Base-by-base conservation (phyloP, 2,888 invertebrate species). In the Drosophila monieri region DNA sequence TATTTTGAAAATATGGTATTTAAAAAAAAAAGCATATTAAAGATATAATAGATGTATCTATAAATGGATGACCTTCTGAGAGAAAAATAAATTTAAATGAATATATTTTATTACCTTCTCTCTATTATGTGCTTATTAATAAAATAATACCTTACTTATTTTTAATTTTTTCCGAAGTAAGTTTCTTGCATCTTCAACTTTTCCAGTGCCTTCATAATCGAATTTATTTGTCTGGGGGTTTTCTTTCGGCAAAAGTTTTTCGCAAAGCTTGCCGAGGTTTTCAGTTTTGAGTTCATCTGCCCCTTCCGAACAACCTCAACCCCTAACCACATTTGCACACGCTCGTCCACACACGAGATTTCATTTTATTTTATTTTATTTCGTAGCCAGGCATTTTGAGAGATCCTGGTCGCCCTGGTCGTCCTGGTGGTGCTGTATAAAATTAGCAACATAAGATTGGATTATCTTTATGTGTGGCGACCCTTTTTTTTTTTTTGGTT, bases 371-470 rank as follows among this genome's bases (percentile, higher is more conserved):
- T 78, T 78, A 80, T 80, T 80, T 80, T 69, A 68, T 78, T 81
- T 72, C 61, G 43, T 59, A 49, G 57, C 62, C 67, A 53, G 49
- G 15, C 66, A 74, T 73, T 67, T 78, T 71, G n/a, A 35, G n/a
- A 35, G 35, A n/a, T 35, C 14, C 35, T 35, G 35, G 35, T 6
- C 35, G 35, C 14, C 35, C 35, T 35, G 35, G 35, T 14, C 35
- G 35, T 35, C 35, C 35, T 35, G 37, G 74, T 64, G 59, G 67
- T 81, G 81, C 76, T 88, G 79, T 84, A 81, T 77, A 78, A 88
- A 85, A 85, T 85, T 85, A 85, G 85, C 87, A 88, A 80, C 85
- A 84, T 86, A 88, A 84, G 88, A 86, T 87, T 88, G 87, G 84
- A 86, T 85, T 88, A 85, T 86, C 80, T 75, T 74, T 80, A 46